Base-by-base conservation (phyloP, 2,797 vertebrate genomes). In the Hydrocynus forskahlii region DNA sequence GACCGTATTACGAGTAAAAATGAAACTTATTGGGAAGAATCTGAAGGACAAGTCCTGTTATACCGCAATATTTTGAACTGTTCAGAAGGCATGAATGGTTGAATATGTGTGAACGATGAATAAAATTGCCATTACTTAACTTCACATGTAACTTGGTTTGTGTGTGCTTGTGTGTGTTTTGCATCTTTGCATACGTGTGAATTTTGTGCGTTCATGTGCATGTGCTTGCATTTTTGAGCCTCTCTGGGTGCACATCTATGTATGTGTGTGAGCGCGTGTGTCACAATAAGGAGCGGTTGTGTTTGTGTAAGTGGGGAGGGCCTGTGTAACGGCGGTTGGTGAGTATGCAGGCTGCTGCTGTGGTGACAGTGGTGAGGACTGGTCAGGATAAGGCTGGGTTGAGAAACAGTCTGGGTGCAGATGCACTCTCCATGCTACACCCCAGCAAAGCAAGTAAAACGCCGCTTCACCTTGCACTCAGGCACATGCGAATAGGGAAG, bases 351-450 rank as follows among this genome's bases (percentile, higher is more conserved):
- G 87, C 86, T 90, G 89, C 86, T 85, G 10, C 80, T 76, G 87
- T 86, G 67, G 82, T 81, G 74, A 87, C 84, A 85, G 81, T 80
- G 77, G 75, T 85, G 87, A 89, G 45, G 25, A 86, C 70, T 64
- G 55, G 85, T 85, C 94, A 94, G 95, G 94, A 95, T 94, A 92
- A 88, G 86, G 87, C 74, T 80, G 74, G 76, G 89, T 95, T 95
- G 94, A 90, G 93, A 91, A 95, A 88, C 76, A 86, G 80, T 64
- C 55, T 75, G 69, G 57, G 38, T 75, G 78, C 84, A 87, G 86
- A 87, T 85, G 86, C 64, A 70, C 83, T 73, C 48, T 52, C 68
- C 16, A 59, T 40, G 68, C 62, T 75, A 59, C 69, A 5, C 70
- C 69, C 73, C 69, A 76, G 79, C 59, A 70, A 75, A 79, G 63